A percentile compares a stretch with the other conserved stretches of the same genome.
Conservation (phyloP, 2,797 vertebrate genomes). For the Limosa lapponica region DNA sequence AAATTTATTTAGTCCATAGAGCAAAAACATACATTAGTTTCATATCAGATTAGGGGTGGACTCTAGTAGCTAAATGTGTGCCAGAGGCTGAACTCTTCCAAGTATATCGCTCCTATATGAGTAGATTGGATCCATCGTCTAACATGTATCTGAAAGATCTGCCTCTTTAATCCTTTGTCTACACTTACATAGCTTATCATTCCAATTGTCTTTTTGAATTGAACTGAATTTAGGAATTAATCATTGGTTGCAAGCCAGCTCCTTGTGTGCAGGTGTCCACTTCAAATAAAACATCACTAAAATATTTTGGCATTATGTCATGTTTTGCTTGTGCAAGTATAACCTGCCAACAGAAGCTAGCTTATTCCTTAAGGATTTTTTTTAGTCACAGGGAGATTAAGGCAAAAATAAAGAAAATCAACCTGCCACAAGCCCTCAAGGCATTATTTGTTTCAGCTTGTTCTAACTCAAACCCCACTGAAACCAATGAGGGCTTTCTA, state of each 20-base stretch:
- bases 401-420: background rate
- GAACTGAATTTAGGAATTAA: background rate
- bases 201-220: background rate
- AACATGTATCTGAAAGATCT: background rate
- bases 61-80: background rate
- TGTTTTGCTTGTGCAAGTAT: background rate
- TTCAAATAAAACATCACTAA: background rate
- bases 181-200: background rate
- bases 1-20: background rate
- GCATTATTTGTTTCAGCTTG: background rate
- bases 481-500: background rate
- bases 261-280: background rate
- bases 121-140: background rate
- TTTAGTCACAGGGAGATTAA: background rate
- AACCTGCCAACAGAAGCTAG: background rate
- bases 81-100: background rate
- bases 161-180: background rate
- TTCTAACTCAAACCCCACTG: background rate
- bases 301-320: background rate
- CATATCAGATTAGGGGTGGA: background rate
- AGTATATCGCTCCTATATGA: background rate
- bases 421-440: background rate
- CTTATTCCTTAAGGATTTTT: background rate
- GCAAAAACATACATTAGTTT: background rate
- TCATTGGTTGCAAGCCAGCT: background rate